Conservation (phyloP, 2,797 vertebrate genomes). For the Chelon auratus region DNA sequence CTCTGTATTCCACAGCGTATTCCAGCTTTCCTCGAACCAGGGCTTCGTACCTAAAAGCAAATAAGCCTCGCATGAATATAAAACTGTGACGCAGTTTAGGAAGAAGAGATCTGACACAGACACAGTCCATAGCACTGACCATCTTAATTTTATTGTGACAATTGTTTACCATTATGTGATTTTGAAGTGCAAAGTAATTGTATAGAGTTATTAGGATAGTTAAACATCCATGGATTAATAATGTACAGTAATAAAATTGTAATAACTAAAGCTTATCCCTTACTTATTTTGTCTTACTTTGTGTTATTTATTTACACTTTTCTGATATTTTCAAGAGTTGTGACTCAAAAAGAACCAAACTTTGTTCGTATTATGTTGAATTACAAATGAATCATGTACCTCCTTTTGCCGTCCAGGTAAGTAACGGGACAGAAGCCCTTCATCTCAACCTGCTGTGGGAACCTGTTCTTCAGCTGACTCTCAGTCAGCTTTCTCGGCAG, state of each 20-base stretch:
- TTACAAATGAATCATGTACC: conserved; percentile 73
- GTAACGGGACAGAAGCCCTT: conserved; percentile 95
- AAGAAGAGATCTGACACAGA: neutral
- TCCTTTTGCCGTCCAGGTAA: conserved; percentile 91
- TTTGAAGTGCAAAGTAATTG: neutral
- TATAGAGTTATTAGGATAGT: neutral
- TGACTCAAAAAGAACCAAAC: neutral
- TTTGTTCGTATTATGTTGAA: neutral
- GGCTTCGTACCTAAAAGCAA: conserved; percentile 89
- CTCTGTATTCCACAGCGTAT: conserved; percentile 89
- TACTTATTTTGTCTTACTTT: neutral
- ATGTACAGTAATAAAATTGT: too few relatives aligned
- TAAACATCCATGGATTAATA: neutral
- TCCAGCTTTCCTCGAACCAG: conserved; percentile 88
- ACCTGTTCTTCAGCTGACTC: conserved; percentile 86
- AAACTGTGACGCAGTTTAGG: neutral
- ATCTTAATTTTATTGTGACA: neutral
- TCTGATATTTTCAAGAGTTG: too few relatives aligned
- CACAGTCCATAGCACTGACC: neutral
- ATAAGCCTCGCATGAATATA: neutral
- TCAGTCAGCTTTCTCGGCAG: conserved; percentile 87
- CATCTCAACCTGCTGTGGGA: conserved; percentile 90
- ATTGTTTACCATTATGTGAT: neutral
- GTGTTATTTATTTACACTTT: too few relatives aligned
- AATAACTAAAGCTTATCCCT: neutral